phyloP scores from a whole-genome alignment of 2,888 invertebrate genomes.

The Colostygia pectinataria region DNA sequence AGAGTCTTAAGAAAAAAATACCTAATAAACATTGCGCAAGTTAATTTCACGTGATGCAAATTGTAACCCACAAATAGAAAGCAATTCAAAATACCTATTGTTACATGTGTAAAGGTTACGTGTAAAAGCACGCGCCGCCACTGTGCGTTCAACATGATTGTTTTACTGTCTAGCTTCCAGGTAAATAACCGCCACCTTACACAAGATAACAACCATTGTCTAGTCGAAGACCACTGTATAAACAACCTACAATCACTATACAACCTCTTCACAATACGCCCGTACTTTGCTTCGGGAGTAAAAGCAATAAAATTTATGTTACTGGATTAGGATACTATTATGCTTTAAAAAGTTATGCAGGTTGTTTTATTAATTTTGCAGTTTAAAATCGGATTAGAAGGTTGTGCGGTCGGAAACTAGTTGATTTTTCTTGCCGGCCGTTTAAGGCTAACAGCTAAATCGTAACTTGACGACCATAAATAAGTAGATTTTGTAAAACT shows the following conservation, averaged over 20 bases:
- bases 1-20: too few relatives aligned
- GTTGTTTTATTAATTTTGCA: slow-evolving; percentile 25
- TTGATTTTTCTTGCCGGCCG: slow-evolving; percentile 13
- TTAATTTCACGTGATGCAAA: too few relatives aligned
- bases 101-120: slow-evolving; percentile 14
- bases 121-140: slow-evolving; percentile 22
- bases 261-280: slow-evolving; percentile 24
- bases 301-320: slow-evolving; percentile 27
- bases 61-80: too few relatives aligned
- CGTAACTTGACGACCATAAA: slow-evolving; percentile 3
- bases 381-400: slow-evolving; percentile 30
- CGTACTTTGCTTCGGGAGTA: slow-evolving; percentile 19
- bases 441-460: slow-evolving; percentile 9
- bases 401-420: slow-evolving; percentile 1
- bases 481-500: neutral
- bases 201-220: slow-evolving; percentile 30
- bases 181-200: slow-evolving; percentile 23
- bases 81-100: slow-evolving; percentile 10
- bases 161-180: slow-evolving; percentile 17
- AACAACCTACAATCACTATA: slow-evolving; percentile 15
- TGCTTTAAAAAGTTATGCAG: slow-evolving; percentile 20
- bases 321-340: slow-evolving; percentile 11
- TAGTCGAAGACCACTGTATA: slow-evolving; percentile 23
- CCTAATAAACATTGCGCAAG: too few relatives aligned
- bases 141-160: slow-evolving; percentile 6